These are phyloP conservation scores for Aythya baeri DNA, from an alignment of 2,113 vertebrate species.

Conservation along the genomic window DNA sequence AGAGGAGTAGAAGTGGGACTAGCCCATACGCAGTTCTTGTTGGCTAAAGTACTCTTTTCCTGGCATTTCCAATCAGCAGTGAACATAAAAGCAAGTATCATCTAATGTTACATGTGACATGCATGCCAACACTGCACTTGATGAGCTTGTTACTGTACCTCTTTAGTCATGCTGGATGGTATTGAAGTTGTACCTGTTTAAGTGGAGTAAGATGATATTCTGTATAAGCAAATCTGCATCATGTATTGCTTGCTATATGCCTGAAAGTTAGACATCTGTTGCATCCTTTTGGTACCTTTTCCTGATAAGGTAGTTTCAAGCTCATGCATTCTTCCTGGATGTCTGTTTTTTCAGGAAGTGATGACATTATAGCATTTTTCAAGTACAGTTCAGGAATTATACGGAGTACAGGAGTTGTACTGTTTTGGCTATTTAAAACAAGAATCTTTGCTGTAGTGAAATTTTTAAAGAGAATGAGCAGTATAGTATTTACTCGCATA, in stretches of 20 bases:
- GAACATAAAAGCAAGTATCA: neutral
- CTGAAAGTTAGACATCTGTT: neutral
- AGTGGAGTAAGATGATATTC: neutral
- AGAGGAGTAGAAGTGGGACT: neutral
- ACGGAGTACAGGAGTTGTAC: neutral
- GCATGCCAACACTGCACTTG: neutral
- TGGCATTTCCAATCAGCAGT: neutral
- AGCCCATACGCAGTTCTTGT: fast-evolving
- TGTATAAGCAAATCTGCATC: neutral
- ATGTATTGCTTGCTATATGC: neutral
- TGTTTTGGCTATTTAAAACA: constrained; percentile 9
- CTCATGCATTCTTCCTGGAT: neutral
- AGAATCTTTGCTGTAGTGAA: neutral
- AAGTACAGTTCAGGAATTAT: neutral
- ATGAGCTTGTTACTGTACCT: neutral
- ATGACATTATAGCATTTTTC: neutral
- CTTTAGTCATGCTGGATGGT: neutral
- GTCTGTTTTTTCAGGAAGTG: neutral
- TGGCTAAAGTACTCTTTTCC: neutral
- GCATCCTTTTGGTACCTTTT: neutral
- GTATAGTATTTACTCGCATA: neutral
- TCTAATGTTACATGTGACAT: neutral
- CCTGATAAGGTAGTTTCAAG: neutral
- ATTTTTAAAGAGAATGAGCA: neutral
- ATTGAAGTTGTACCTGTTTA: neutral